Evolutionary conservation across 2,888 invertebrate genomes (phyloP).

Genomic region (Hydroisotoma schaefferi): DNA sequence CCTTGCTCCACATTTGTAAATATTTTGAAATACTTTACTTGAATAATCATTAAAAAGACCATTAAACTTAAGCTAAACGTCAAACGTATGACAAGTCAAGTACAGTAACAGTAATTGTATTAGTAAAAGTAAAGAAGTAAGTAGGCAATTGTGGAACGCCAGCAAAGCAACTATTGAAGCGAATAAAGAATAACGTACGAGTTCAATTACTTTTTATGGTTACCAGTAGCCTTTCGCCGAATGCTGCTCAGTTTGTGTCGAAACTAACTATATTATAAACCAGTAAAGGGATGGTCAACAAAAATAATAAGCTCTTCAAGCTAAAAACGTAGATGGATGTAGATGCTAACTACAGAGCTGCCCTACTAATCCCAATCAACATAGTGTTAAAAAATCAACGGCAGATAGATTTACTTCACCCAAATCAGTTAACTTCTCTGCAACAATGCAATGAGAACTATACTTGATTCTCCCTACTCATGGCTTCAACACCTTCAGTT

Average conservation of each 20-base stretch:
- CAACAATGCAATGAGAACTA: neutral
- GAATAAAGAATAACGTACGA: neutral
- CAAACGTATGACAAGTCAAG: too few relatives aligned
- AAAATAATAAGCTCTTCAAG: neutral
- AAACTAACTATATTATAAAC: too few relatives aligned
- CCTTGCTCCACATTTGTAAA: too few relatives aligned
- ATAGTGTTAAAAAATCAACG: slow-evolving; percentile 2
- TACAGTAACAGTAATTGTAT: too few relatives aligned
- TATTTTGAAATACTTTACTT: too few relatives aligned
- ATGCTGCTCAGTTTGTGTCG: slow-evolving; percentile 1
- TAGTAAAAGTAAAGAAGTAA: too few relatives aligned
- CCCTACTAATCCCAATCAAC: slow-evolving; percentile 31
- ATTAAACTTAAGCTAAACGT: too few relatives aligned
- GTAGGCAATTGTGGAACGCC: too few relatives aligned
- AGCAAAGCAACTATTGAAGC: neutral
- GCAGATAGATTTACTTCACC: slow-evolving; percentile 1
- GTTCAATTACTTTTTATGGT: slow-evolving; percentile 4
- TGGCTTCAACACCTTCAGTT: neutral
- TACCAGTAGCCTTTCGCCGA: neutral
- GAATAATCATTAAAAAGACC: too few relatives aligned
- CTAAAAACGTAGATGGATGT: too few relatives aligned
- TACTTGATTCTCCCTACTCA: neutral
- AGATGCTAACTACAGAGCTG: too few relatives aligned
- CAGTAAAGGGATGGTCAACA: neutral
- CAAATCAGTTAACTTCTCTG: neutral